Conservation (phyloP, 1,140 invertebrate genomes). For the Antheraea mylitta region DNA sequence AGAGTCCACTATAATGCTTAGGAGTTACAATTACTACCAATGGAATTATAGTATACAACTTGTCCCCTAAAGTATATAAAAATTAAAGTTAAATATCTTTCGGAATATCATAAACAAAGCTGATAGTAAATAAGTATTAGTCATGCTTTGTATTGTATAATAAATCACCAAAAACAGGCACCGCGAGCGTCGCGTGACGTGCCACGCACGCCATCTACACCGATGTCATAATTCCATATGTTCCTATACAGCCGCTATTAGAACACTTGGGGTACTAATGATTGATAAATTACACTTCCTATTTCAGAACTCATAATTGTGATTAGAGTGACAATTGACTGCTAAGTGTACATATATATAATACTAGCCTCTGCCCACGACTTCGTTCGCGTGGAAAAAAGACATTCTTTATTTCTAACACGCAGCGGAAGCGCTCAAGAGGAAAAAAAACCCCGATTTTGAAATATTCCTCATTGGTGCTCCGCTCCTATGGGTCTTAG, state of each 20-base stretch:
- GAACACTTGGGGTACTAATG: conserved; percentile 43
- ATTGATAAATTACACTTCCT: background rate
- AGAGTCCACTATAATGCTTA: too few relatives aligned
- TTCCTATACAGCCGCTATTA: conserved; percentile 63
- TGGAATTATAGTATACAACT: background rate
- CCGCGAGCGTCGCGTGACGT: conserved; percentile 53
- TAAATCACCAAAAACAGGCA: conserved; percentile 72
- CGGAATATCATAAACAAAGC: conserved; percentile 26
- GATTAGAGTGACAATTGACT: too few relatives aligned
- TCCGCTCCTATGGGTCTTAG: too few relatives aligned
- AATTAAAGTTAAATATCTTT: background rate
- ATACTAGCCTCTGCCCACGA: too few relatives aligned
- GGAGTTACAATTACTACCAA: background rate
- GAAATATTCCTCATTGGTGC: too few relatives aligned
- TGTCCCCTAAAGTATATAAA: background rate
- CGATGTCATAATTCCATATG: conserved; percentile 73
- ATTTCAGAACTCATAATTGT: background rate
- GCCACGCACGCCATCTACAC: conserved; percentile 28
- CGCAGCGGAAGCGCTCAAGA: too few relatives aligned
- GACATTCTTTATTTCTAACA: too few relatives aligned
- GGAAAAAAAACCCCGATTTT: too few relatives aligned
- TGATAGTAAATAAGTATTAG: conserved; percentile 37
- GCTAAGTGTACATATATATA: too few relatives aligned
- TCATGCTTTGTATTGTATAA: conserved; percentile 42
- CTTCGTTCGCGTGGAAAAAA: too few relatives aligned